Base-by-base conservation (phyloP, 2,113 vertebrate species). In the Brienomyrus brachyistius region DNA sequence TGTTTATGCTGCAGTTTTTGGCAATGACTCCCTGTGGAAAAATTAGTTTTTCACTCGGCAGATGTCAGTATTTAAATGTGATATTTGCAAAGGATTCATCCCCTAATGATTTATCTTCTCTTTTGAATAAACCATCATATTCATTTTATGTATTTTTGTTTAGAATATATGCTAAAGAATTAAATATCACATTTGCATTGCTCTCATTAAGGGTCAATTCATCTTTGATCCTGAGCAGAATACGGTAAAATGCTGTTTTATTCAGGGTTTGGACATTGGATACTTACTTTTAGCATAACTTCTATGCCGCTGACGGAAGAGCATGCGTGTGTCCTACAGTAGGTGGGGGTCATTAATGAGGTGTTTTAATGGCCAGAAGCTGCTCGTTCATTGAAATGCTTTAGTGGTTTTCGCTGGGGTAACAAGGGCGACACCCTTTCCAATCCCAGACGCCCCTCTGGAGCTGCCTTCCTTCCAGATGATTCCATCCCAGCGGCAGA, bases 381-480 rank as follows among this genome's bases (percentile, higher is more conserved):
- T 80, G 15, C 74, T 40, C 40, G 35, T 19, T 27, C 13, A 6
- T 40, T 35, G 74, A 85, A 85, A 85, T n/a, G 21, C 21, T n/a
- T 85, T 47, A 27, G 40, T 5, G 10, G 43, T 45, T 85, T 40
- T 19, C 15, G 3, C 4, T 19, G 74, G 5, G 35, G 31, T 80
- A 80, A 35, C 8, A 40, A 43, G 74, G 35, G 1, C 62, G 4
- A 3, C 10, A 5, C 27, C n/a, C 9, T 70, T 31, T 35, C 74
- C 35, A 19, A 40, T 10, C 93, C 56, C 91, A 99, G 98, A 98
- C 48, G 96, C 97, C 0, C 98, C 98, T 0, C 97, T 99, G 0
- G 98, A 99, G 92, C 93, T 99, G 31, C 98, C 98, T 0, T 99
- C 98, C 51, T 99, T 99, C 94, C 98, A 98, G 92, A 97, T 99